A percentile compares a stretch with the other conserved stretches of the same genome.
Evolutionary conservation across 2,797 vertebrate species (phyloP).

Genomic region (Girardinus metallicus): DNA sequence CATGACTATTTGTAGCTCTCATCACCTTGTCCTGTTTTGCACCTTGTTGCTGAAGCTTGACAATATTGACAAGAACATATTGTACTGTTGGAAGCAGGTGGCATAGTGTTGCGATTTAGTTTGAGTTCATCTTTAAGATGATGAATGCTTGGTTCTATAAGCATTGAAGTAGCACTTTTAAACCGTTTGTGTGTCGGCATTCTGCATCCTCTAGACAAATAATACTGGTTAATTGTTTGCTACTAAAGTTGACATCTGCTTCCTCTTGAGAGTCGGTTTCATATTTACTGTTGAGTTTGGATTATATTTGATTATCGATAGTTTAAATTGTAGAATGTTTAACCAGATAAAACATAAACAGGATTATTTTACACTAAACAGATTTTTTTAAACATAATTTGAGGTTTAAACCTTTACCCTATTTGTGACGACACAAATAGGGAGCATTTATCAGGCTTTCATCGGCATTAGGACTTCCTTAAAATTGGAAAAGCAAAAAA

Average conservation of each 20-base stretch:
- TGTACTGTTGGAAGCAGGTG: not conserved
- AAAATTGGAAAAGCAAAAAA: not conserved
- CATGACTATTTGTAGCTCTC: constrained; percentile 62
- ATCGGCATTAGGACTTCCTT: not conserved
- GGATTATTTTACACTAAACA: not conserved
- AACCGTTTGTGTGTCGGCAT: not conserved
- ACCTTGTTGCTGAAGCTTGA: constrained; percentile 57
- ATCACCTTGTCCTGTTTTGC: constrained; percentile 68
- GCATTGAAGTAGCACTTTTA: not conserved
- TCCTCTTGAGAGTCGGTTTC: not conserved
- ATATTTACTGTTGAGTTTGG: not conserved
- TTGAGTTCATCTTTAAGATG: too few relatives aligned
- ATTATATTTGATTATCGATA: not conserved
- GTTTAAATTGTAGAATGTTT: too few relatives aligned
- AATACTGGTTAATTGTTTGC: not conserved
- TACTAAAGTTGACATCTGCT: not conserved
- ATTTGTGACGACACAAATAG: not conserved
- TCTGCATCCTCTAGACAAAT: not conserved
- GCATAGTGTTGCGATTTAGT: not conserved
- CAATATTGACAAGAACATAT: not conserved
- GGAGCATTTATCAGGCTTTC: not conserved
- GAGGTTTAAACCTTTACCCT: not conserved
- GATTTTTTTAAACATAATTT: not conserved
- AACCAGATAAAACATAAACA: not conserved
- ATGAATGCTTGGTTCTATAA: not conserved